Conservation (phyloP, 2,888 invertebrate genomes). For the Caenorhabditis panamensis region DNA sequence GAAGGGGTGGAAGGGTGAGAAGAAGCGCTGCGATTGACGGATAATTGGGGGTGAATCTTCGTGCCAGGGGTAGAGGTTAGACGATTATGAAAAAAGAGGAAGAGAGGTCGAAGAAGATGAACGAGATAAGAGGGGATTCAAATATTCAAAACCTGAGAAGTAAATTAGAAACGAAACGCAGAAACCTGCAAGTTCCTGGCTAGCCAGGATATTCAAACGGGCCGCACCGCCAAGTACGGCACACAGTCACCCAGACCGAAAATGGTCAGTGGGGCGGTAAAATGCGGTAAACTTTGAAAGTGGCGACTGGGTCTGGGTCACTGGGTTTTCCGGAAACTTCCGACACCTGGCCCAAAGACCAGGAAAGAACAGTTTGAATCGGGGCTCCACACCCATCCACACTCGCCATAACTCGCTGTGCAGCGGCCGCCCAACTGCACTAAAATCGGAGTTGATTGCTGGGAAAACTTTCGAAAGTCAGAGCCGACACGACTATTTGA, state of each 20-base stretch:
- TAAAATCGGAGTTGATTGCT: constrained; percentile 32
- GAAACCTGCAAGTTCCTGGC: not conserved
- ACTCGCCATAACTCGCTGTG: not conserved
- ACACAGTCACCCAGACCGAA: constrained; percentile 16
- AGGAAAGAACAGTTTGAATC: not conserved
- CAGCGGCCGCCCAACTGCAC: constrained; percentile 1
- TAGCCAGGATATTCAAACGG: not conserved
- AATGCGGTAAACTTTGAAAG: constrained; percentile 48
- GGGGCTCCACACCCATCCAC: not conserved
- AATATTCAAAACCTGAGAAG: not conserved
- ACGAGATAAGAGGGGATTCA: not conserved
- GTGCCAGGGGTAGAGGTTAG: constrained; percentile 14
- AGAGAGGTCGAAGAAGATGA: not conserved
- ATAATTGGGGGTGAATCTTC: not conserved
- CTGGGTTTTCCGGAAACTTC: not conserved
- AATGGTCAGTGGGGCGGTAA: constrained; percentile 36
- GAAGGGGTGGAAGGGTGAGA: constrained; percentile 5
- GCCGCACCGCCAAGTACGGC: not conserved
- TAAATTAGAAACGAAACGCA: too few relatives aligned
- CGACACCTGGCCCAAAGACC: too few relatives aligned
- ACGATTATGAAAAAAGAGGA: not conserved
- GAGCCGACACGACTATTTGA: constrained; percentile 44
- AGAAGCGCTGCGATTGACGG: not conserved
- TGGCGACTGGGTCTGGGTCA: not conserved
- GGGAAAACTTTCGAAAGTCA: constrained; percentile 46